Conservation (phyloP, 2,113 vertebrate genomes). For the Cololabis saira region DNA sequence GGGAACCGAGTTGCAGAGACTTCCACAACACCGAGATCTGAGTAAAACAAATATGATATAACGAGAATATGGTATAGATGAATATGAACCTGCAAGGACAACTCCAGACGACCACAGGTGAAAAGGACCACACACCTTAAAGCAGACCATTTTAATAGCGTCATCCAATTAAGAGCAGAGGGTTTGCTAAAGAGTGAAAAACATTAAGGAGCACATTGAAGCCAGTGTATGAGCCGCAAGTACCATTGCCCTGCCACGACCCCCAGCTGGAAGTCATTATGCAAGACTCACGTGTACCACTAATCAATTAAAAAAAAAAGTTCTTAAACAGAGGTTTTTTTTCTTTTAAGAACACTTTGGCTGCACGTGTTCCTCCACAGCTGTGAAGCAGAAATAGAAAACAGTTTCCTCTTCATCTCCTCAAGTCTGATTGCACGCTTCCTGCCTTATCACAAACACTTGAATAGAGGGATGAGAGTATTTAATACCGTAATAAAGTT, state of each 20-base stretch:
- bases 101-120: too few relatives aligned
- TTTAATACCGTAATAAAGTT: background rate
- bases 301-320: slow-evolving; percentile 38
- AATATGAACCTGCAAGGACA: too few relatives aligned
- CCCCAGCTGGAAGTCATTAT: slow-evolving; percentile 71
- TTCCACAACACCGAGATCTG: slow-evolving; percentile 3
- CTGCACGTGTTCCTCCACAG: slow-evolving; percentile 41
- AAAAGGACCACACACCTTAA: slow-evolving; percentile 63
- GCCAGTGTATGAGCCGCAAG: too few relatives aligned
- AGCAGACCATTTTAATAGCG: slow-evolving; percentile 35
- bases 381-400: slow-evolving; percentile 15
- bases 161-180: slow-evolving; percentile 52
- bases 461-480: slow-evolving; percentile 1
- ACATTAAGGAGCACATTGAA: slow-evolving; percentile 23
- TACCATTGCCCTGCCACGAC: slow-evolving; percentile 41
- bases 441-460: background rate
- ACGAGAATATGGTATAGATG: too few relatives aligned
- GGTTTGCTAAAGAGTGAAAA: slow-evolving; percentile 30
- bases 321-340: slow-evolving; percentile 55
- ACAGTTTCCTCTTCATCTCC: slow-evolving; percentile 1
- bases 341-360: slow-evolving; percentile 40
- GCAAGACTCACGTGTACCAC: slow-evolving; percentile 40
- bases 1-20: too few relatives aligned
- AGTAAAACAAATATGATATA: slow-evolving; percentile 21
- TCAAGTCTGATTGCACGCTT: slow-evolving; percentile 1